Conservation (phyloP, 2,113 vertebrate genomes). For the Bucco capensis region DNA sequence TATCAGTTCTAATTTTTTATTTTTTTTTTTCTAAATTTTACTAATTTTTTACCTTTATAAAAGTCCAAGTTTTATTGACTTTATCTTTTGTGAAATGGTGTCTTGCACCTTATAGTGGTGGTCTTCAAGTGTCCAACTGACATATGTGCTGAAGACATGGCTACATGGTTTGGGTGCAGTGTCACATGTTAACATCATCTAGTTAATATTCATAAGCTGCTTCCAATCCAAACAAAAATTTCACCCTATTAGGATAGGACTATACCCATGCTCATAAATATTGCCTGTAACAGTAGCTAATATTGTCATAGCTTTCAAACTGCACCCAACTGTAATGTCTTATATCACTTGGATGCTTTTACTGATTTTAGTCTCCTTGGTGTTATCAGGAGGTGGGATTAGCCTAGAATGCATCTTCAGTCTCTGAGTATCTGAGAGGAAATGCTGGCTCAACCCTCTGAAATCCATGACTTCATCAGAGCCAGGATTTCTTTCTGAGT, state of each 20-base stretch:
- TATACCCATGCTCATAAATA: background rate
- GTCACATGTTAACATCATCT: background rate
- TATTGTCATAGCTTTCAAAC: background rate
- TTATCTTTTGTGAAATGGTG: background rate
- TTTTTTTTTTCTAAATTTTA: no score
- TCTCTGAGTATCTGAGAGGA: no score
- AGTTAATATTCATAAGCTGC: background rate
- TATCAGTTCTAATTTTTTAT: background rate
- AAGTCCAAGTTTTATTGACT: background rate
- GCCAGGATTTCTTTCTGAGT: no score
- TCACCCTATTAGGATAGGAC: background rate
- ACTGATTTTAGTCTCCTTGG: no score
- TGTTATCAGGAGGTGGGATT: no score
- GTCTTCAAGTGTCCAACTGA: background rate
- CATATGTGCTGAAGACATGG: background rate
- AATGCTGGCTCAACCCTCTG: no score
- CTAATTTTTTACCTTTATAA: no score
- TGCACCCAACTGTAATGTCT: no score
- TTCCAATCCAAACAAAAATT: background rate
- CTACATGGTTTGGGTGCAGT: background rate
- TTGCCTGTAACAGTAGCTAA: background rate
- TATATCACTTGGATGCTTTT: no score
- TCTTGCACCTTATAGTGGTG: no score
- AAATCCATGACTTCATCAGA: no score
- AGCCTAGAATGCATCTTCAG: no score